phyloP scores from a whole-genome alignment of 2,797 vertebrate species.

The Pseudomugil gertrudae region DNA sequence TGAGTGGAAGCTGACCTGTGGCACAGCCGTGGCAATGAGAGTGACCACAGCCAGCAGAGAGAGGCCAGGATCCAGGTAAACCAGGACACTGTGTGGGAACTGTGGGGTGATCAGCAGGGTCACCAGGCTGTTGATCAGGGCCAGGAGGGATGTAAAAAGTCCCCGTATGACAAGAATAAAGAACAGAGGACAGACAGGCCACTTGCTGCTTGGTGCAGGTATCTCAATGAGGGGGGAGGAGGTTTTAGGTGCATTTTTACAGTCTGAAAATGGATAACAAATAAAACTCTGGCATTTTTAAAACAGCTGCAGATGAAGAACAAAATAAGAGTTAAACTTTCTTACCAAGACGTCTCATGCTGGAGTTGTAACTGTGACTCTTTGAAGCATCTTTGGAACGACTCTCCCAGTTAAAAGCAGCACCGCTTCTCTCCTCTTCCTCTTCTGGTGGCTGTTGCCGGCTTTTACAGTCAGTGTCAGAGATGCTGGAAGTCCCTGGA shows the following conservation, averaged over 20 bases:
- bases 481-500: constrained; percentile 54
- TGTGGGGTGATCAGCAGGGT: constrained; percentile 52
- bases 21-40: constrained; percentile 54
- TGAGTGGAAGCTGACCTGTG: constrained; percentile 56
- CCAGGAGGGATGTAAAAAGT: constrained; percentile 67
- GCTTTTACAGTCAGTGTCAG: constrained; percentile 22
- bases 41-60: constrained; percentile 68
- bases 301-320: background rate
- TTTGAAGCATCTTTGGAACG: constrained; percentile 2
- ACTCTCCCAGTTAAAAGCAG: constrained; percentile 3
- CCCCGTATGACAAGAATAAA: constrained; percentile 39
- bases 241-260: constrained; percentile 1
- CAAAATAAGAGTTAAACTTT: background rate
- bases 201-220: background rate
- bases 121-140: constrained; percentile 68
- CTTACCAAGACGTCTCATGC: constrained; percentile 48
- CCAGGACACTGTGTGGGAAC: constrained; percentile 40
- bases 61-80: constrained; percentile 78
- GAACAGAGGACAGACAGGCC: background rate
- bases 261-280: constrained; percentile 38
- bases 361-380: background rate
- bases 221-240: constrained; percentile 4
- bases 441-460: background rate
- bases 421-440: background rate
- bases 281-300: background rate